These are phyloP conservation scores for Drosophila hawaiiensis DNA, from an alignment of 2,888 invertebrate genomes.

Conservation along the genomic window DNA sequence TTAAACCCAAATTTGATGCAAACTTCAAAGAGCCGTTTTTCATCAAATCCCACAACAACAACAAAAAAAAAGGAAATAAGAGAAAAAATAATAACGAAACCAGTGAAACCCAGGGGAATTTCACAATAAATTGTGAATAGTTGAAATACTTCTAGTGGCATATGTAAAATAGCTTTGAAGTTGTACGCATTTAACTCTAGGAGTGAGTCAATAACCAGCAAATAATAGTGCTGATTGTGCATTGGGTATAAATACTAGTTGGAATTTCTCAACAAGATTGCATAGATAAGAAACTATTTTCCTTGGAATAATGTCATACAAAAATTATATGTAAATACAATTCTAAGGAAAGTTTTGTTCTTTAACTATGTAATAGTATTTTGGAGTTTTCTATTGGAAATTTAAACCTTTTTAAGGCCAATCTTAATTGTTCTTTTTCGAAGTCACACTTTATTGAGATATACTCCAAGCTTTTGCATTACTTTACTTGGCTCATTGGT, in stretches of 20 bases:
- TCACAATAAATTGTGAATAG: constrained; percentile 40
- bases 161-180: constrained; percentile 37
- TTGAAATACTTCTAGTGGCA: constrained; percentile 31
- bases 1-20: constrained; percentile 55
- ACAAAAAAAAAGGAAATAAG: constrained; percentile 2
- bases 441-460: background rate
- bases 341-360: background rate
- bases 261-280: background rate
- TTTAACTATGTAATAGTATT: background rate
- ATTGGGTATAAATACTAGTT: background rate
- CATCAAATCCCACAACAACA: constrained; percentile 27
- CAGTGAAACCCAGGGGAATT: constrained; percentile 41
- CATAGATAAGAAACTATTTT: background rate
- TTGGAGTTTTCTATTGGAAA: background rate
- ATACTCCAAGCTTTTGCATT: background rate
- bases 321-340: background rate
- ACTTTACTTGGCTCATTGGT: background rate
- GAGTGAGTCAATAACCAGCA: background rate
- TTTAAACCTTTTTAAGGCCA: background rate
- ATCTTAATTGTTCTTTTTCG: background rate
- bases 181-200: constrained; percentile 3
- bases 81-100: constrained; percentile 34
- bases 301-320: background rate
- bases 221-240: background rate
- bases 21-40: constrained; percentile 67